Base-by-base conservation (phyloP, 2,113 vertebrate species). In the Corythornis cristatus region DNA sequence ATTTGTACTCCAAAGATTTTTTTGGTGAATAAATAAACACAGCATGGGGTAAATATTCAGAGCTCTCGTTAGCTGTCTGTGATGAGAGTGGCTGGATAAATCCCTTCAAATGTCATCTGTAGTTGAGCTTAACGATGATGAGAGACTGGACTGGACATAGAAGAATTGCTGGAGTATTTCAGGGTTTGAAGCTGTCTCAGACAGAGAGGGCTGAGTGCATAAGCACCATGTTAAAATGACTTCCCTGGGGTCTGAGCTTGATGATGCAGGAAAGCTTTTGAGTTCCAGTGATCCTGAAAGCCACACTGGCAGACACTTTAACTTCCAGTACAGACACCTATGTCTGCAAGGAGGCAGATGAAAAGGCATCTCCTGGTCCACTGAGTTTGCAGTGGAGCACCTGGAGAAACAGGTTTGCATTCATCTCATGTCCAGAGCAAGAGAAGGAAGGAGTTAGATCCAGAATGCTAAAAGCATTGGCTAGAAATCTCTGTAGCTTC, bases 111-210 rank as follows among this genome's bases (percentile, higher is more conserved):
- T 92, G 92, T 93, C 86, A 87, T 84, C 92, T 93, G 54, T 62
- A 90, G 77, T 62, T 92, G 84, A 83, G 84, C 40, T 73, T 82
- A 88, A 88, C 16, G 4, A 51, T 40, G 87, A 86, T 89, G 87
- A 89, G 78, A 80, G 82, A 67, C 80, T 74, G 64, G 78, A 83
- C 81, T 62, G 87, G 91, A 83, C 89, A 40, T 6, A 71, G 87
- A 95, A 91, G 78, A 90, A 91, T 57, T 86, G 87, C 78, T 2
- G 0, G 11, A 70, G 57, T 93, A 85, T 96, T 96, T 94, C 84
- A 83, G 66, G 72, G 73, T 93, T 91, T 95, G 89, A 90, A 86
- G 93, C 93, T 92, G 92, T 46, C 92, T 89, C 90, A 80, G 91
- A 91, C 79, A 91, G 23, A 79, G 78, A 93, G 84, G 50, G 77